These are phyloP conservation scores for Athene cunicularia DNA, from an alignment of 2,113 vertebrate genomes.

Conservation along the genomic window DNA sequence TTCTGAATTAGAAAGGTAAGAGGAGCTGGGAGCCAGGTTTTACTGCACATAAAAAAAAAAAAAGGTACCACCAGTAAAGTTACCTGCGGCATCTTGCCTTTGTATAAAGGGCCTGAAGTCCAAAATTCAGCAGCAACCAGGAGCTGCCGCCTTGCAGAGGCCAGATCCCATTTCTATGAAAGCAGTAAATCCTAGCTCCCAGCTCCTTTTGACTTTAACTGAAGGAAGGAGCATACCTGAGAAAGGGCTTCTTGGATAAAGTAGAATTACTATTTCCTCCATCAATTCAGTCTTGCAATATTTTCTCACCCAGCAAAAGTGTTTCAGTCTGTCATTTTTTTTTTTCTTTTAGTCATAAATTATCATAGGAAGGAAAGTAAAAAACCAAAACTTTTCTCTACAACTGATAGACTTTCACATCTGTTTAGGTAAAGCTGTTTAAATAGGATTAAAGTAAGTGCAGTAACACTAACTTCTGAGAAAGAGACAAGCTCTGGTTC, in stretches of 20 bases:
- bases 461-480: neutral
- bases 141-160: neutral
- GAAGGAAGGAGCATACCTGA: neutral
- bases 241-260: neutral
- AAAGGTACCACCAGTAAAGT: neutral
- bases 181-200: neutral
- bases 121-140: neutral
- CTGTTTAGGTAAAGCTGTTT: neutral
- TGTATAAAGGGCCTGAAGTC: neutral
- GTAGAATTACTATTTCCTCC: neutral
- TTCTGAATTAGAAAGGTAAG: neutral
- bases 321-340: neutral
- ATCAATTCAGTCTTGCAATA: neutral
- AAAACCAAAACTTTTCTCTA: neutral
- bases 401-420: neutral
- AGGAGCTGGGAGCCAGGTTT: neutral
- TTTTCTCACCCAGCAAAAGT: neutral
- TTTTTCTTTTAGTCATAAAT: neutral
- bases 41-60: neutral
- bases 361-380: neutral
- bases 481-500: neutral
- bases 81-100: neutral
- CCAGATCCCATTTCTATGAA: neutral
- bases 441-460: neutral
- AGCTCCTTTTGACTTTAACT: neutral